Conservation (phyloP, 2,113 vertebrate genomes). For the Onychorhynchus coronatus region DNA sequence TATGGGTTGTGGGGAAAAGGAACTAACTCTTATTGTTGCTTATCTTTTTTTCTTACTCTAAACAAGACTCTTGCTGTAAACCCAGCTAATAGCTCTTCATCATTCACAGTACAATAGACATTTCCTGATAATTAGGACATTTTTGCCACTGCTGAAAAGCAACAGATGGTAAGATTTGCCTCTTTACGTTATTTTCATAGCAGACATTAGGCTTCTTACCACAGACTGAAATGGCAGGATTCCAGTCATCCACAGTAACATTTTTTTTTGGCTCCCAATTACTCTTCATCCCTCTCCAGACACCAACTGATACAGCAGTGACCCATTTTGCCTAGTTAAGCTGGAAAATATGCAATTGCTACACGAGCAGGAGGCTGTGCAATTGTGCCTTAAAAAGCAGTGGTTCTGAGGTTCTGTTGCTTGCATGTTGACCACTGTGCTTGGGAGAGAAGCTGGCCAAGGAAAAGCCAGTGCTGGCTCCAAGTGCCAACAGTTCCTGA, state of each 20-base stretch:
- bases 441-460: neutral
- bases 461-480: neutral
- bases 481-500: neutral
- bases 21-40: neutral
- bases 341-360: slow-evolving; percentile 19
- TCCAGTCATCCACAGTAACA: slow-evolving; percentile 7
- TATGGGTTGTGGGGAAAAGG: neutral
- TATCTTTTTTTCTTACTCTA: neutral
- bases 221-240: slow-evolving; percentile 46
- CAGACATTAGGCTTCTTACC: neutral
- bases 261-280: slow-evolving; percentile 37
- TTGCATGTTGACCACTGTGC: neutral
- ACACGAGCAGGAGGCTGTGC: neutral
- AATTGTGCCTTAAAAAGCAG: neutral
- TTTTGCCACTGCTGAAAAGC: neutral
- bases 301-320: slow-evolving; percentile 52
- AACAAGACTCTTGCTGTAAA: neutral
- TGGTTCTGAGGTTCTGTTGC: neutral
- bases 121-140: neutral
- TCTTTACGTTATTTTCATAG: slow-evolving; percentile 17
- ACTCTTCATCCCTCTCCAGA: slow-evolving; percentile 38
- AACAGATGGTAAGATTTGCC: slow-evolving; percentile 43
- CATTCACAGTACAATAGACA: neutral
- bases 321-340: slow-evolving; percentile 64
- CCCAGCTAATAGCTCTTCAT: neutral